phyloP scores from a whole-genome alignment of 1,140 invertebrate species.

The Piezodorus guildinii region DNA sequence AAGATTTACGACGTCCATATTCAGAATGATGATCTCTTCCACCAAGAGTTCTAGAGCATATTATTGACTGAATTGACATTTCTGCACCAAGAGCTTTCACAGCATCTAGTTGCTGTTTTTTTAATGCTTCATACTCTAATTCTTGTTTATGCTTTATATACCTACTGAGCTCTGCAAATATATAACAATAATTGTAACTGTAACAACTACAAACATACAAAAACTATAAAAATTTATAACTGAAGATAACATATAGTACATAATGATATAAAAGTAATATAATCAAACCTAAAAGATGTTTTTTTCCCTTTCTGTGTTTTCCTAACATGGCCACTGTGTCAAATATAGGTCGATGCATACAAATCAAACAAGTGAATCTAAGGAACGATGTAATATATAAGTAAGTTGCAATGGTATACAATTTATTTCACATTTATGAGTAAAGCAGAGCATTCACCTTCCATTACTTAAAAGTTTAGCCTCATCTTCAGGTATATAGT shows the following conservation, averaged over 20 bases:
- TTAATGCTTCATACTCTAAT: slow-evolving; percentile 14
- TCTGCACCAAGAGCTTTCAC: slow-evolving; percentile 14
- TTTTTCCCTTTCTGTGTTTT: slow-evolving; percentile 27
- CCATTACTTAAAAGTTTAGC: slow-evolving; percentile 28
- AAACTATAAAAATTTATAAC: no score
- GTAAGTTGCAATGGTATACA: background rate
- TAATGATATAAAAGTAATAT: no score
- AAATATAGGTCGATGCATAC: slow-evolving; percentile 27
- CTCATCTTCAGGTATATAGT: slow-evolving; percentile 28
- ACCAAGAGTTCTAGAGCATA: background rate
- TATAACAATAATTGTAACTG: background rate
- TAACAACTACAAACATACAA: no score
- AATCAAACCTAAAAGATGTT: slow-evolving; percentile 22
- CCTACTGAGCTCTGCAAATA: slow-evolving; percentile 26
- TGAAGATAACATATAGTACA: no score
- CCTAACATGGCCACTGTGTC: slow-evolving; percentile 25
- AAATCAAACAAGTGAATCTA: slow-evolving; percentile 25
- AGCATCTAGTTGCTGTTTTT: slow-evolving; percentile 17
- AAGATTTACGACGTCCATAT: background rate
- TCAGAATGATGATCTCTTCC: slow-evolving; percentile 3
- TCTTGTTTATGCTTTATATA: slow-evolving; percentile 24
- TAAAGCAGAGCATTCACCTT: slow-evolving; percentile 23
- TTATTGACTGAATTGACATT: slow-evolving; percentile 15
- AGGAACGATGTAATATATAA: background rate
- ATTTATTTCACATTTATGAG: no score